Percentiles rank a stretch among this genome's conserved stretches.
phyloP scores from a whole-genome alignment of 1,140 invertebrate genomes.

The Anastatus disparis region DNA sequence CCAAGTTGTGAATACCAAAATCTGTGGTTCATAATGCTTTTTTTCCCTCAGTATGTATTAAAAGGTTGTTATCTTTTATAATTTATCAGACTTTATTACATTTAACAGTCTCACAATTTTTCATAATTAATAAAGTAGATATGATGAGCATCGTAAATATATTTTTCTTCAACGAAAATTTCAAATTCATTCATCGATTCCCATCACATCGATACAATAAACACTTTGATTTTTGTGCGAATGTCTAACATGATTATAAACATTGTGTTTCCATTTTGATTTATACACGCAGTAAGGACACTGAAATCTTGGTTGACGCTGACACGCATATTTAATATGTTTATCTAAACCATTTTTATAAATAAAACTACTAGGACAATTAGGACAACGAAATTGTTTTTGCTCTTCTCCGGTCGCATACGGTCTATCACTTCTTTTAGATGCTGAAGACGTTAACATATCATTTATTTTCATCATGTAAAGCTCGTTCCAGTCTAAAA shows the following conservation, averaged over 20 bases:
- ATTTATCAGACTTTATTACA: too few relatives aligned
- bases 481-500: too few relatives aligned
- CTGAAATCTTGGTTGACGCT: not conserved
- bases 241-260: not conserved
- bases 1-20: too few relatives aligned
- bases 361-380: not conserved
- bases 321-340: slow-evolving; percentile 10
- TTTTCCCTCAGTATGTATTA: too few relatives aligned
- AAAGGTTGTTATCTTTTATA: too few relatives aligned
- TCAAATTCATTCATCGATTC: too few relatives aligned
- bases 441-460: not conserved
- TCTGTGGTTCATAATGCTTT: too few relatives aligned
- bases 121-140: too few relatives aligned
- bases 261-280: not conserved
- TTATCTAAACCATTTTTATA: slow-evolving; percentile 8
- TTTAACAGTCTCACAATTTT: too few relatives aligned
- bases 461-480: not conserved
- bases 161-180: too few relatives aligned
- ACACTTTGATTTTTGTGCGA: not conserved
- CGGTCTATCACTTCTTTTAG: not conserved
- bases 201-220: not conserved
- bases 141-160: too few relatives aligned
- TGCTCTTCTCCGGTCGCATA: not conserved
- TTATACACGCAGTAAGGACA: slow-evolving; percentile 18
- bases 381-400: not conserved